Percentiles rank a stretch among this genome's conserved stretches.
Conservation (phyloP, 2,888 invertebrate genomes). For the Harpagoxenus sublaevis region DNA sequence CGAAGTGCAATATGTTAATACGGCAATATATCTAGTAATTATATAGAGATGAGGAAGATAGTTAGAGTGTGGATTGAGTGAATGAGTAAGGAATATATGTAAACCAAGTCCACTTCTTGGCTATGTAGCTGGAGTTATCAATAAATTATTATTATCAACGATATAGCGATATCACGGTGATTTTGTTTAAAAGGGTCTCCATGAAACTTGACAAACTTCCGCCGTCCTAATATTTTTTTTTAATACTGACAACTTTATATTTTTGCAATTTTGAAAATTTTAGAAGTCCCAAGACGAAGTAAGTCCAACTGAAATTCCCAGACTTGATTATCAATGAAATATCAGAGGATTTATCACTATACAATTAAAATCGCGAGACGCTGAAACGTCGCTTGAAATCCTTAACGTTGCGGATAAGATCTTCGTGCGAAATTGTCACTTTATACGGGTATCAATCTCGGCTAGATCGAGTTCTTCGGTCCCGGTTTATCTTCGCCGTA, state of each 20-base stretch:
- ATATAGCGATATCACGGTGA: neutral
- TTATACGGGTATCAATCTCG: conserved; percentile 68
- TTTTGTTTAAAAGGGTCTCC: neutral
- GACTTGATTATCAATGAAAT: neutral
- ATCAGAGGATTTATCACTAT: neutral
- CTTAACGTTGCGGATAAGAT: neutral
- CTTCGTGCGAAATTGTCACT: neutral
- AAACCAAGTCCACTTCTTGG: no score
- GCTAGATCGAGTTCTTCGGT: conserved; percentile 61
- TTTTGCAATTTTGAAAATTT: neutral
- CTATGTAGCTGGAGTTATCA: no score
- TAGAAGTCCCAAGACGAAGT: neutral
- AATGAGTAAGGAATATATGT: no score
- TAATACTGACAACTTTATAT: neutral
- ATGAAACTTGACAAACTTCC: neutral
- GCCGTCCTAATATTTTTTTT: neutral
- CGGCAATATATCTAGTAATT: no score
- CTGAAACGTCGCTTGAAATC: neutral
- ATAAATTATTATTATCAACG: no score
- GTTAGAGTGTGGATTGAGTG: no score
- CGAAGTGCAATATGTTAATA: no score
- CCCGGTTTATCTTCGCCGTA: conserved; percentile 63
- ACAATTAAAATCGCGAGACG: neutral
- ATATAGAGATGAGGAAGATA: no score
- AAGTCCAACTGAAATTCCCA: neutral